Percentiles rank a stretch among this genome's conserved stretches.
Evolutionary conservation across 2,888 invertebrate genomes (phyloP).

Genomic region (Lasioglossum vierecki): DNA sequence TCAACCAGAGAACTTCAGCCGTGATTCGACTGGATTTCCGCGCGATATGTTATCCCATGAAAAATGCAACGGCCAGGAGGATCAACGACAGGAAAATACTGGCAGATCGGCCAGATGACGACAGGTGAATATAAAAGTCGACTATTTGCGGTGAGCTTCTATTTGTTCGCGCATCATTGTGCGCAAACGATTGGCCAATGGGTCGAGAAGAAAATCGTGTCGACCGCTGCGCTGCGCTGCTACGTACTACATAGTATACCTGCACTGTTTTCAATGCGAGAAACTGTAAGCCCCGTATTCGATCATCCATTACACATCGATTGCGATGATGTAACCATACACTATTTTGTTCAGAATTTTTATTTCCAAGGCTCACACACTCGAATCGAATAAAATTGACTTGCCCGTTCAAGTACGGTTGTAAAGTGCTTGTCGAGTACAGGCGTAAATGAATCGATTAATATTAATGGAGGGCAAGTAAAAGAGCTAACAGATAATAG

Average conservation of each 20-base stretch:
- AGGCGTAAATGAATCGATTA: not conserved
- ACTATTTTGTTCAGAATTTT: no score
- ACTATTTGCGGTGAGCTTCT: slow-evolving; percentile 19
- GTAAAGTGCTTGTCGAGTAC: no score
- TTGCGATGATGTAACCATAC: no score
- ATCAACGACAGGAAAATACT: slow-evolving; percentile 25
- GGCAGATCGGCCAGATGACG: slow-evolving; percentile 12
- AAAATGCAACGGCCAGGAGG: slow-evolving; percentile 49
- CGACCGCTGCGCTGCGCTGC: not conserved
- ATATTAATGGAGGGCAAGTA: not conserved
- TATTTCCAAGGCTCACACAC: no score
- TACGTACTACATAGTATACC: not conserved
- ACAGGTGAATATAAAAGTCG: slow-evolving; percentile 33
- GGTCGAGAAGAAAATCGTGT: not conserved
- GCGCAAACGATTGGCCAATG: not conserved
- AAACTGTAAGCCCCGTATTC: not conserved
- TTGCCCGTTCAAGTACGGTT: no score
- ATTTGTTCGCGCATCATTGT: slow-evolving; percentile 13
- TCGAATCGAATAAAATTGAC: no score
- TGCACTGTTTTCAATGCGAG: not conserved
- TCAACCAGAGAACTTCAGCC: slow-evolving; percentile 24
- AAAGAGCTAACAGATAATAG: not conserved
- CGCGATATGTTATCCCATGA: slow-evolving; percentile 43
- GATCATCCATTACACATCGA: no score
- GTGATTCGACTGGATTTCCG: slow-evolving; percentile 34